Conservation (phyloP, 2,888 invertebrate species). For the Protophormia terraenovae region DNA sequence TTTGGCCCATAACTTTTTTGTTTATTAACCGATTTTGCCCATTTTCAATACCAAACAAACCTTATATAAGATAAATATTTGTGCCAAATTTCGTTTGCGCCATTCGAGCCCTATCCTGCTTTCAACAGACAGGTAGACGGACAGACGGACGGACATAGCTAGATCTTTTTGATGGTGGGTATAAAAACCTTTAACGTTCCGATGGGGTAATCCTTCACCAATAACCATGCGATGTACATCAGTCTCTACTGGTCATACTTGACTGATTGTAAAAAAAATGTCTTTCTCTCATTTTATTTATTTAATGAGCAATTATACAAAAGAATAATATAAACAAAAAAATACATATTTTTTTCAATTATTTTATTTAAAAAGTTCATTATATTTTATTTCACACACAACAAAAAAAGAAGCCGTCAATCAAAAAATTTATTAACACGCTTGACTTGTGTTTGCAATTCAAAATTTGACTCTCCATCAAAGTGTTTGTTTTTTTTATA, state of each 20-base stretch:
- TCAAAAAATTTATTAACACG: conserved; percentile 36
- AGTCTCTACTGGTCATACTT: neutral
- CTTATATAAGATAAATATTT: too few relatives aligned
- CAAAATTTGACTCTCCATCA: conserved; percentile 22
- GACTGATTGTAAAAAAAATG: neutral
- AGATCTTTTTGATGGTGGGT: too few relatives aligned
- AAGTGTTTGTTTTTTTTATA: neutral
- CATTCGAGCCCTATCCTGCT: too few relatives aligned
- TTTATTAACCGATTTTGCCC: too few relatives aligned
- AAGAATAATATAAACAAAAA: neutral
- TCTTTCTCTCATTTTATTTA: neutral
- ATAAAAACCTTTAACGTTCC: too few relatives aligned
- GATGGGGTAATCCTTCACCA: neutral
- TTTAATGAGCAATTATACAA: neutral
- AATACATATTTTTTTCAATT: neutral
- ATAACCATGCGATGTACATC: neutral
- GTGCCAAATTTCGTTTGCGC: too few relatives aligned
- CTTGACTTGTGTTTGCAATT: conserved; percentile 27
- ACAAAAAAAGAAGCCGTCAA: conserved; percentile 11
- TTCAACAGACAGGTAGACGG: too few relatives aligned
- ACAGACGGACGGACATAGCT: too few relatives aligned
- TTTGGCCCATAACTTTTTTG: too few relatives aligned
- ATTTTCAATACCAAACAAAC: too few relatives aligned
- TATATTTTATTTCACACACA: neutral
- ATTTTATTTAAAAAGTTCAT: neutral